A percentile compares a stretch with the other conserved stretches of the same genome.
These are phyloP conservation scores for Scaptomyza pallida DNA, from an alignment of 1,140 invertebrate species.

Conservation along the genomic window DNA sequence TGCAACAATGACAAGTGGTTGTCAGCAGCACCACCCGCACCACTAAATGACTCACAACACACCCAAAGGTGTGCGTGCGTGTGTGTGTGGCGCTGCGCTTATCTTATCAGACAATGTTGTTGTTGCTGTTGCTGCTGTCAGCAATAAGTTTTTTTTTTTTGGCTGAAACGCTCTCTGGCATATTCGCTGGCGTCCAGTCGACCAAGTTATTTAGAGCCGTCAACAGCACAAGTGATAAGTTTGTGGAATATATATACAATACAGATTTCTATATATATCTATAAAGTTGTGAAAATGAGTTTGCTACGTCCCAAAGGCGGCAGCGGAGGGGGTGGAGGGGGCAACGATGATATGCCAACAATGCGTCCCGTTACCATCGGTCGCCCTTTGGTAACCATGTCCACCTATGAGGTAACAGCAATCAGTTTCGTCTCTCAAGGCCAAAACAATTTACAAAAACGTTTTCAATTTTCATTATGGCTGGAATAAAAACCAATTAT, in stretches of 20 bases:
- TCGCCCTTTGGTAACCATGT: constrained; percentile 62
- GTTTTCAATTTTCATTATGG: constrained; percentile 3
- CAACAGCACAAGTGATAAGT: constrained; percentile 17
- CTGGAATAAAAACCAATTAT: too few species aligned
- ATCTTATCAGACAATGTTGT: constrained; percentile 33
- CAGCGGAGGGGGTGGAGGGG: not conserved
- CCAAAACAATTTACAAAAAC: not conserved
- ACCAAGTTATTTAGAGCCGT: constrained; percentile 16
- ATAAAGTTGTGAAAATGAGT: constrained; percentile 44
- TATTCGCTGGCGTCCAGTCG: constrained; percentile 23
- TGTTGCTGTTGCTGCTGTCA: not conserved
- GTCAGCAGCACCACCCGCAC: constrained; percentile 4
- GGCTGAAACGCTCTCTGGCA: constrained; percentile 1
- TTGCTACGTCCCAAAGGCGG: constrained; percentile 59
- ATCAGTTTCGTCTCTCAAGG: not conserved
- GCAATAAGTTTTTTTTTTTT: constrained; percentile 2
- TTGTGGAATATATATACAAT: not conserved
- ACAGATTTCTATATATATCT: too few species aligned
- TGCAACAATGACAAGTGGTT: constrained; percentile 18
- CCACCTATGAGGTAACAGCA: constrained; percentile 61
- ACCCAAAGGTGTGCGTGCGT: constrained; percentile 2
- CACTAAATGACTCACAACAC: constrained; percentile 20
- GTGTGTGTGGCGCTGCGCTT: constrained; percentile 13
- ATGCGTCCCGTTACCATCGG: constrained; percentile 70
- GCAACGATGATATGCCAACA: constrained; percentile 55